phyloP scores from a whole-genome alignment of 1,140 invertebrate species.

The Gyrodactylus bullatarudis region DNA sequence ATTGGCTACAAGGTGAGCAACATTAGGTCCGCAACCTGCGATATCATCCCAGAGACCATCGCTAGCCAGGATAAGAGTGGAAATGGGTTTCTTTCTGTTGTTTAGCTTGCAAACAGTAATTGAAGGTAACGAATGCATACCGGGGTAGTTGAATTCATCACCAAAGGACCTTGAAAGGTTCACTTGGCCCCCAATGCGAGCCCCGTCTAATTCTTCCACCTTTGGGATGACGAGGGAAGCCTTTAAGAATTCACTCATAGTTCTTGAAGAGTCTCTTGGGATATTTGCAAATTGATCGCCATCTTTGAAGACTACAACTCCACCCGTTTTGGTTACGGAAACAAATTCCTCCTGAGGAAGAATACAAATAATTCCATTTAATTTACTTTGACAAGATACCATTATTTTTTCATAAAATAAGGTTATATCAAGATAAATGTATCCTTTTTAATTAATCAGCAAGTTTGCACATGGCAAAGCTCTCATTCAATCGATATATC shows the following conservation, averaged over 20 bases:
- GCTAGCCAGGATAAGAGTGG: not conserved
- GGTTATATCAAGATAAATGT: no score
- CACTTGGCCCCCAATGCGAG: not conserved
- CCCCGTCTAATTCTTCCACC: not conserved
- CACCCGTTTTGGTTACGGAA: not conserved
- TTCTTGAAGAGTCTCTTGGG: no score
- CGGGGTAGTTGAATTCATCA: not conserved
- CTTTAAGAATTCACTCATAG: no score
- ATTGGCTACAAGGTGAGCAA: not conserved
- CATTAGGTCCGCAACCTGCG: not conserved
- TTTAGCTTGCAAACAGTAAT: not conserved
- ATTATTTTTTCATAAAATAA: no score
- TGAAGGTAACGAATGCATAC: not conserved
- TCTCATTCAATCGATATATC: no score
- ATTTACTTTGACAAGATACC: no score
- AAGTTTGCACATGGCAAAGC: no score
- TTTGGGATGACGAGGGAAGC: not conserved
- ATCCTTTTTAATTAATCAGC: no score
- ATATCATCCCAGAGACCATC: constrained; percentile 3
- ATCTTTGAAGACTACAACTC: not conserved
- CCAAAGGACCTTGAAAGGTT: not conserved
- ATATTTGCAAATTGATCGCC: no score
- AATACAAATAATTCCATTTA: no score
- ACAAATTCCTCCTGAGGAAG: not conserved
- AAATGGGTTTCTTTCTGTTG: not conserved